These are phyloP conservation scores for Omphaloscelis lunosa DNA, from an alignment of 2,888 invertebrate genomes.

Conservation along the genomic window DNA sequence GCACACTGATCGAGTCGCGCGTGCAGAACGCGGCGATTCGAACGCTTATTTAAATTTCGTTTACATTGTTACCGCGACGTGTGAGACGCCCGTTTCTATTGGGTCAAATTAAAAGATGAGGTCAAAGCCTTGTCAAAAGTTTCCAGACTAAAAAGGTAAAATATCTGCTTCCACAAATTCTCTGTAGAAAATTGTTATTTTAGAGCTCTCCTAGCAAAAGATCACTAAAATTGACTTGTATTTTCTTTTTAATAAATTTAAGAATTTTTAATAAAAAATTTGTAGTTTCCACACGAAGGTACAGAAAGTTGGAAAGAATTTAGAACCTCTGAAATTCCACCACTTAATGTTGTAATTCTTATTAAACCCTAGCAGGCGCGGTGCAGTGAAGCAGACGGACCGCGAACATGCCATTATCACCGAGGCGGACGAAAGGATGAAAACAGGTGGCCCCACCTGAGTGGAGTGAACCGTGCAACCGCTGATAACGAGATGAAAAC, in stretches of 20 bases:
- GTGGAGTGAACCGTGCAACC: slow-evolving; percentile 64
- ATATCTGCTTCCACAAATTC: background rate
- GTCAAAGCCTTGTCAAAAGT: background rate
- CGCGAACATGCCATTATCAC: slow-evolving; percentile 59
- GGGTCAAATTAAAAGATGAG: slow-evolving; percentile 45
- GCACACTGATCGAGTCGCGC: slow-evolving; percentile 78
- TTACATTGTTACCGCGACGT: slow-evolving; percentile 66
- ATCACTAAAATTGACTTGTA: background rate
- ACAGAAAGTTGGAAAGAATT: slow-evolving; percentile 1
- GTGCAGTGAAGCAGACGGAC: slow-evolving; percentile 46
- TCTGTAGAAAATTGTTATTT: background rate
- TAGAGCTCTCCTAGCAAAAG: background rate
- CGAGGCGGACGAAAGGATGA: slow-evolving; percentile 56
- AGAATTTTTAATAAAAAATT: background rate
- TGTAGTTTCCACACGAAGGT: background rate
- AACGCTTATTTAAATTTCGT: slow-evolving; percentile 71
- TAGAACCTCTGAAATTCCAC: background rate
- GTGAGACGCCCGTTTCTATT: slow-evolving; percentile 48
- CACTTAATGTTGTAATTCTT: slow-evolving; percentile 55
- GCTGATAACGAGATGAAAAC: slow-evolving; percentile 64
- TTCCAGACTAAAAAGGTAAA: background rate
- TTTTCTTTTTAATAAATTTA: background rate
- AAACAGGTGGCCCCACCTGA: slow-evolving; percentile 63
- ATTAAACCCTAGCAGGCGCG: slow-evolving; percentile 45
- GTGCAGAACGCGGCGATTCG: slow-evolving; percentile 66